Conservation (phyloP, 2,888 invertebrate genomes). For the Stramonita haemastoma region DNA sequence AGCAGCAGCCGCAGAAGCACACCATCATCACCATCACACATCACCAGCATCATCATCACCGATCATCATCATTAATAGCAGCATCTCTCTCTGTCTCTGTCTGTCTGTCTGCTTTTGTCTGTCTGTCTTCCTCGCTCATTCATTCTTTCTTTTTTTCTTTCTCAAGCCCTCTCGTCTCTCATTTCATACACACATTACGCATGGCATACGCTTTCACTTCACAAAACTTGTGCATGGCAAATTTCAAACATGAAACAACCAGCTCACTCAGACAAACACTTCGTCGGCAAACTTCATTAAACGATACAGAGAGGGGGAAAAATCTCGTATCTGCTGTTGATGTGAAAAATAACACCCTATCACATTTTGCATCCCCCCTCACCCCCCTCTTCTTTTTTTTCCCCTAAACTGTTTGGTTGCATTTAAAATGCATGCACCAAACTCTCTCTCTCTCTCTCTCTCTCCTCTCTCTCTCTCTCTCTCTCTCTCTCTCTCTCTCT, state of each 20-base stretch:
- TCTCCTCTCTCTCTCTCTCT: background rate
- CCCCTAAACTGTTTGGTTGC: background rate
- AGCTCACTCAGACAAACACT: too few relatives aligned
- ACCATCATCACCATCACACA: too few relatives aligned
- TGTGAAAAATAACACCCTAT: too few relatives aligned
- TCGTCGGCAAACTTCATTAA: background rate
- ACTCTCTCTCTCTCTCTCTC: conserved; percentile 1
- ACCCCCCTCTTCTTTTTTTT: background rate
- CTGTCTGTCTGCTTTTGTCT: background rate
- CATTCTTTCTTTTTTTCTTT: background rate
- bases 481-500: background rate
- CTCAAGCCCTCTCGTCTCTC: background rate
- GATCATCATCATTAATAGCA: too few relatives aligned
- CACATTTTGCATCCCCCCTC: background rate
- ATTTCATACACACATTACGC: background rate
- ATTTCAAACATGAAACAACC: too few relatives aligned
- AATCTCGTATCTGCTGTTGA: too few relatives aligned
- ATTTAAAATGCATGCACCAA: background rate
- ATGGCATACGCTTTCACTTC: too few relatives aligned
- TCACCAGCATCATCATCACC: too few relatives aligned
- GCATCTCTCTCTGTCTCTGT: background rate
- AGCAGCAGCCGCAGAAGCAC: too few relatives aligned
- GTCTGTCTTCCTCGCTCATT: background rate
- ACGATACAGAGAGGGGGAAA: background rate
- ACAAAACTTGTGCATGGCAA: too few relatives aligned